Evolutionary conservation across 2,888 invertebrate species (phyloP).

Genomic region (Euproctis similis): DNA sequence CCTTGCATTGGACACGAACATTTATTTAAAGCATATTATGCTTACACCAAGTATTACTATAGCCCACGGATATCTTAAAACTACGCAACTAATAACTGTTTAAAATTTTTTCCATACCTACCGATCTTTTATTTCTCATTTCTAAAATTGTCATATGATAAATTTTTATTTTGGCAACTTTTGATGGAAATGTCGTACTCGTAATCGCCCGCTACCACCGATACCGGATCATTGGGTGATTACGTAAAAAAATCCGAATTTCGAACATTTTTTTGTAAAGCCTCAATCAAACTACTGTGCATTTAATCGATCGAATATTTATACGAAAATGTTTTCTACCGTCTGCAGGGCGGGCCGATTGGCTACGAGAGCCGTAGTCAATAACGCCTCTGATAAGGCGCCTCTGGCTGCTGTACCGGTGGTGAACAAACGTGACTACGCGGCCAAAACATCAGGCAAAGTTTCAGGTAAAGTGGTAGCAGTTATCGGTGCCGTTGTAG

Average conservation of each 20-base stretch:
- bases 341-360: constrained; percentile 68
- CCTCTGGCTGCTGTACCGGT: constrained; percentile 58
- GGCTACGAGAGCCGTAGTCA: constrained; percentile 67
- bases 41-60: too few species aligned
- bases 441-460: constrained; percentile 46
- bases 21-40: too few species aligned
- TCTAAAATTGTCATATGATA: too few species aligned
- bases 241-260: constrained; percentile 51
- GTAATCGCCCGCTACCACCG: constrained; percentile 11
- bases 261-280: constrained; percentile 36
- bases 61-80: too few species aligned
- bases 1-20: too few species aligned
- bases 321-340: constrained; percentile 68
- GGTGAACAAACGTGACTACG: constrained; percentile 64
- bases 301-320: constrained; percentile 39
- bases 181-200: constrained; percentile 21
- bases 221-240: constrained; percentile 35
- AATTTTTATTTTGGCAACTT: too few species aligned
- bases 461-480: constrained; percentile 86
- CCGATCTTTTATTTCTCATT: too few species aligned
- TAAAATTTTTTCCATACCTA: too few species aligned
- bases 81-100: too few species aligned
- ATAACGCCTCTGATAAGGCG: constrained; percentile 73
- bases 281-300: constrained; percentile 33
- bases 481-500: constrained; percentile 98